Evolutionary conservation across 1,140 invertebrate genomes (phyloP).

Genomic region (Dendroctonus ponderosae): DNA sequence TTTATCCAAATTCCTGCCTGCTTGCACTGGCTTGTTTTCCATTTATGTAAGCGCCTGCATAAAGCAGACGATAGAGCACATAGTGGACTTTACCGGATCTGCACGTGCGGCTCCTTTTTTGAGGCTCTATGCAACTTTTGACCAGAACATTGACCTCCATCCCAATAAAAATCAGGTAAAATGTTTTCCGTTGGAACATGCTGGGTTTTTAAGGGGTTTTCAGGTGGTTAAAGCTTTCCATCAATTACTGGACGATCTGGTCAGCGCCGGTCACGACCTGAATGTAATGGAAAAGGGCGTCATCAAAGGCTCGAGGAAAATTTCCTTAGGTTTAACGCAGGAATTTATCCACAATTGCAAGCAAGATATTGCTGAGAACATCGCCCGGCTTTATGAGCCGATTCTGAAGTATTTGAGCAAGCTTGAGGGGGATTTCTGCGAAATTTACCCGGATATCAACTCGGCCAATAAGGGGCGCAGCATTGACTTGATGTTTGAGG

Average conservation of each 20-base stretch:
- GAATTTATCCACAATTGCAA: conserved; percentile 38
- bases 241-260: conserved; percentile 35
- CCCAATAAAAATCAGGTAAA: conserved; percentile 31
- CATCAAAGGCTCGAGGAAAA: conserved; percentile 38
- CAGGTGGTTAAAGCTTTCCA: conserved; percentile 26
- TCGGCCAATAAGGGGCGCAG: conserved; percentile 19
- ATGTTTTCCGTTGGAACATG: not conserved
- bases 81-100: conserved; percentile 33
- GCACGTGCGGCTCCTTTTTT: conserved; percentile 34
- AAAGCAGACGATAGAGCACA: conserved; percentile 34
- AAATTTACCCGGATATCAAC: conserved; percentile 35
- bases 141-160: conserved; percentile 24
- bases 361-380: conserved; percentile 31
- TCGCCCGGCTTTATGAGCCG: conserved; percentile 34
- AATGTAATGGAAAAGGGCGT: conserved; percentile 31
- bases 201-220: not conserved
- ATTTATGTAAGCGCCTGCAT: conserved; percentile 37
- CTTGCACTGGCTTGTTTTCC: conserved; percentile 37
- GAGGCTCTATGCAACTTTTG: conserved; percentile 35
- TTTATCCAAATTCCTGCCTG: conserved; percentile 21
- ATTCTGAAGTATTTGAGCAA: conserved; percentile 33
- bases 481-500: conserved; percentile 38
- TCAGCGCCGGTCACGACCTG: conserved; percentile 30
- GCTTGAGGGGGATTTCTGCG: conserved; percentile 28
- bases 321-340: conserved; percentile 37